A percentile compares a stretch with the other conserved stretches of the same genome.
Conservation (phyloP, 2,888 invertebrate genomes). For the Aricia artaxerxes region DNA sequence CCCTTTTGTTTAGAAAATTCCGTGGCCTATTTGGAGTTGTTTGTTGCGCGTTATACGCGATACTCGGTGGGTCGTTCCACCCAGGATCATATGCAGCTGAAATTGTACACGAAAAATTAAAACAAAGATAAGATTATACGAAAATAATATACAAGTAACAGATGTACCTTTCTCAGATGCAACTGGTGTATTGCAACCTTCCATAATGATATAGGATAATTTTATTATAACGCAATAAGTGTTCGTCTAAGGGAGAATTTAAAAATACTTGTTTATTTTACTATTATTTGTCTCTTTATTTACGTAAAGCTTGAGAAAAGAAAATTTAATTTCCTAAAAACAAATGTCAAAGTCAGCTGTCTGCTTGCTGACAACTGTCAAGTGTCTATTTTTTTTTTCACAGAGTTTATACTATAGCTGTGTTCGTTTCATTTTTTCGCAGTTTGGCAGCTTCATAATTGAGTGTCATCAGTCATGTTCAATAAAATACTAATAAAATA, state of each 20-base stretch:
- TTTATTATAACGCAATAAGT: background rate
- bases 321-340: background rate
- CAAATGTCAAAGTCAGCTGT: background rate
- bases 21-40: constrained; percentile 66
- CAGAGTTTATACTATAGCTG: too few species aligned
- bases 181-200: constrained; percentile 48
- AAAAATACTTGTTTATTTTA: background rate
- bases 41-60: constrained; percentile 68
- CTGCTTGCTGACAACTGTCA: background rate
- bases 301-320: background rate
- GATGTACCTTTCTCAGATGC: constrained; percentile 49
- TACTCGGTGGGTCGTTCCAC: constrained; percentile 81
- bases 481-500: too few species aligned
- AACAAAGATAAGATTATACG: background rate
- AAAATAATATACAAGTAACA: constrained; percentile 4
- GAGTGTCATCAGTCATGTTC: too few species aligned
- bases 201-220: constrained; percentile 43
- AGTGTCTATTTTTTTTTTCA: background rate
- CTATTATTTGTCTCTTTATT: background rate
- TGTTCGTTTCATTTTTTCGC: too few species aligned
- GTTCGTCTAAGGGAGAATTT: background rate
- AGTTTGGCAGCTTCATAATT: too few species aligned
- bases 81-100: constrained; percentile 74
- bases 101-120: constrained; percentile 39
- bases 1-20: constrained; percentile 76